phyloP scores from a whole-genome alignment of 2,113 vertebrate genomes.

The Orycteropus afer region DNA sequence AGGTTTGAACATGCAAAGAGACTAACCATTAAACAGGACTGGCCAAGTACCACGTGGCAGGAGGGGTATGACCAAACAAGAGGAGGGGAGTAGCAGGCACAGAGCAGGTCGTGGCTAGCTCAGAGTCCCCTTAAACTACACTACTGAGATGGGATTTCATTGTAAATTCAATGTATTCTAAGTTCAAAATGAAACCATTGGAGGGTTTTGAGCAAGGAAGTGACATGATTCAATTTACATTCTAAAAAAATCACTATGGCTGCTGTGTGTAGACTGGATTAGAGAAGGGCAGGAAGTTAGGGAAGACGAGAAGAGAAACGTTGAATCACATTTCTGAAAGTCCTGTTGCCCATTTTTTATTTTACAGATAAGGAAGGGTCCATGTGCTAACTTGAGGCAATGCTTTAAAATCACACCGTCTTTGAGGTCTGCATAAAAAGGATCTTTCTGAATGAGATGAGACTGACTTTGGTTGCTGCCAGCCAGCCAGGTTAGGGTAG shows the following conservation, averaged over 20 bases:
- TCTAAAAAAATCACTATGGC: background rate
- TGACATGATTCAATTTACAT: background rate
- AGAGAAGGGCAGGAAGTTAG: background rate
- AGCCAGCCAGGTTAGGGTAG: background rate
- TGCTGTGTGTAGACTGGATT: background rate
- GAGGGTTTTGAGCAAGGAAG: background rate
- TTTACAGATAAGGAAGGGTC: background rate
- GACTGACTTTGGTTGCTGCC: background rate
- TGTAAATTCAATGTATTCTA: background rate
- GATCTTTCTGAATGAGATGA: background rate
- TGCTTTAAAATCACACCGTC: background rate
- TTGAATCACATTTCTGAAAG: background rate
- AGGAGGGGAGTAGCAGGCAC: background rate
- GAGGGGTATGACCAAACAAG: rapidly evolving
- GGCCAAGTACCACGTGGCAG: rapidly evolving
- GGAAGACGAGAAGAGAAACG: background rate
- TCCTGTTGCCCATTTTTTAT: background rate
- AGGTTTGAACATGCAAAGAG: background rate
- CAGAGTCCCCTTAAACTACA: background rate
- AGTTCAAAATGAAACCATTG: background rate
- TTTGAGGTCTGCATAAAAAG: background rate
- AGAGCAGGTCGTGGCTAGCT: background rate
- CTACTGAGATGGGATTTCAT: background rate
- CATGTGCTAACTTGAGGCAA: background rate
- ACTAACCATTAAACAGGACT: too few relatives aligned